These are phyloP conservation scores for Microcebus murinus DNA, from an alignment of 2,113 vertebrate genomes.

Conservation along the genomic window DNA sequence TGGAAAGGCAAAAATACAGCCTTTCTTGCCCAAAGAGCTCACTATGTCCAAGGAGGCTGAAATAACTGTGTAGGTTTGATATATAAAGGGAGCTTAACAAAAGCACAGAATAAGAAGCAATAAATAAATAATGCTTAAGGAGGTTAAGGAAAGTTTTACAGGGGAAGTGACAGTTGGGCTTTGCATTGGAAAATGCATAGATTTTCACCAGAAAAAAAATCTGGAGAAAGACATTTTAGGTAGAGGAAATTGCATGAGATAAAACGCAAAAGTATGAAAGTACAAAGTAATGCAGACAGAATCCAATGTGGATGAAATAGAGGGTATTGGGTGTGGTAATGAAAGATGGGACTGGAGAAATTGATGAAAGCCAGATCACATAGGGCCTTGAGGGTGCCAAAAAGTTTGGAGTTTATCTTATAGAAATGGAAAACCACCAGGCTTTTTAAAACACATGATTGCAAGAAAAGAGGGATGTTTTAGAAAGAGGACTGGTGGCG, in stretches of 20 bases:
- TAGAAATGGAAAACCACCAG: background rate
- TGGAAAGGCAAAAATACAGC: background rate
- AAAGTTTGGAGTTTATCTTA: slow-evolving; percentile 9
- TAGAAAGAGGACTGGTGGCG: background rate
- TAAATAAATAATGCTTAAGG: background rate
- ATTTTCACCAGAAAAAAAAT: background rate
- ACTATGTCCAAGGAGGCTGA: background rate
- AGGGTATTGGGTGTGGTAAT: background rate
- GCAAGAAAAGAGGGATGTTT: background rate
- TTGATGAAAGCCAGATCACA: background rate
- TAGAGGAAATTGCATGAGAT: background rate
- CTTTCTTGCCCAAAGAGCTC: background rate
- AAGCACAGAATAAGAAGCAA: background rate
- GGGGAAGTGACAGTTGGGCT: background rate
- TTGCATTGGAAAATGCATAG: background rate
- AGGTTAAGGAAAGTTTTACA: background rate
- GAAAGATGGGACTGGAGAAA: background rate
- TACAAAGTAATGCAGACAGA: background rate
- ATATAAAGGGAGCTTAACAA: background rate
- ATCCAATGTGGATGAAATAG: background rate
- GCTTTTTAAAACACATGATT: background rate
- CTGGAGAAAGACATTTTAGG: background rate
- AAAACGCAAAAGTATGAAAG: background rate
- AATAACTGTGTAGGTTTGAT: background rate
- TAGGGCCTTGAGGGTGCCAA: background rate